Evolutionary conservation across 1,140 invertebrate genomes (phyloP), one percentile per base, ranked within the genome.

Genomic region (Calosoma granatense): DNA sequence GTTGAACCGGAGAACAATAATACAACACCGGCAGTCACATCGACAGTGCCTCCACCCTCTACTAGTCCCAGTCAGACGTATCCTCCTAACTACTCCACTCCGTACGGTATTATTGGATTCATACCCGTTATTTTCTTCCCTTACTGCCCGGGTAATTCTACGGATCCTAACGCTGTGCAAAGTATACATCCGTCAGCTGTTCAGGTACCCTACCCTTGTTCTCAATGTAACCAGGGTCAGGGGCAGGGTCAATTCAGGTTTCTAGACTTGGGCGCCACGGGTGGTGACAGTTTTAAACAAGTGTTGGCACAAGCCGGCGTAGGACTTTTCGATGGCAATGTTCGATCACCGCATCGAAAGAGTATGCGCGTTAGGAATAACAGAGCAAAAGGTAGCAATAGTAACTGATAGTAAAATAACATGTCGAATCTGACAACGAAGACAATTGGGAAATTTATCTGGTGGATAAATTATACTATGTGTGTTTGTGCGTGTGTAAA

Each of bases 41-140:
- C 62, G 15, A 61, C 63, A 17, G 54, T 62, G 39, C 41, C 63
- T 20, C 47, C 60, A 20, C 54, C 63, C 36, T 11, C 65, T 11
- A 21, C 43, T 1, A 39, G 41, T 12, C 1, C 19, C 6, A 11
- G 20, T 6, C 22, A 17, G 15, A n/a, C 12, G 4, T 30, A 30
- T 60, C 67, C 72, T 51, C 69, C 70, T 26, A 69, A 72, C 23
- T 71, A 73, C 63, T 60, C 71, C 2, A 74, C 74, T 0, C 73
- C 76, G 0, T 73, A 73, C 47, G 75, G 74, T 15, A 70, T 77
- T 2, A 72, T 81, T 22, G 80, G 78, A 41, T 81, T 78, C 60
- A 72, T 82, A 22, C 80, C 80, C 2, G 78, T 82, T 4, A 70
- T 82, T 1, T 81, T 81, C 59, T 73, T 79, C 52, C 80, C 80